Conservation (phyloP, 2,888 invertebrate genomes). For the Myopa testacea region DNA sequence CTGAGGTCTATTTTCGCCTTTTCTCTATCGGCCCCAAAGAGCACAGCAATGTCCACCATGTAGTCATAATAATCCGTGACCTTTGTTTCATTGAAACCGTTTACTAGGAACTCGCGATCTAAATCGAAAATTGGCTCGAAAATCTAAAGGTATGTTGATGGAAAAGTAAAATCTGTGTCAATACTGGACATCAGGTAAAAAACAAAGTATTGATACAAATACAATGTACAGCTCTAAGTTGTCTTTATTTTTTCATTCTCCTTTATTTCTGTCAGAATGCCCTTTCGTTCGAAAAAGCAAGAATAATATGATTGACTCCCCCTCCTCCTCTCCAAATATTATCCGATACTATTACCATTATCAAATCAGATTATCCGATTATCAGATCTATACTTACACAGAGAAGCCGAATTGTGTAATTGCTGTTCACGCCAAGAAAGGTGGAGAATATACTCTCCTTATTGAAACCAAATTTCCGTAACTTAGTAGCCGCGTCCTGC, state of each 20-base stretch:
- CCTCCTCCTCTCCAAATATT: background rate
- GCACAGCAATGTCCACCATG: constrained; percentile 87
- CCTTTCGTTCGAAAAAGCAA: background rate
- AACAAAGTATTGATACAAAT: background rate
- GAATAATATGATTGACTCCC: background rate
- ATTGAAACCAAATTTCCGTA: constrained; percentile 84
- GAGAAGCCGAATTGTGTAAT: constrained; percentile 85
- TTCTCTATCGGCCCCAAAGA: constrained; percentile 83
- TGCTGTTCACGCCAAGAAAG: constrained; percentile 90
- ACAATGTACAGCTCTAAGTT: background rate
- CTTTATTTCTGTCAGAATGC: background rate
- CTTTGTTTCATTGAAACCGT: constrained; percentile 84
- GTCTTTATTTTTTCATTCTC: too few species aligned
- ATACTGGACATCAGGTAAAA: background rate
- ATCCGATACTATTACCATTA: background rate
- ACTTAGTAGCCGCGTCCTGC: constrained; percentile 85
- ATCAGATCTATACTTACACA: constrained; percentile 74
- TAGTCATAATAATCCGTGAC: constrained; percentile 87
- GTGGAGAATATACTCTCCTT: constrained; percentile 92
- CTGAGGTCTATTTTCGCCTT: constrained; percentile 79
- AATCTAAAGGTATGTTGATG: constrained; percentile 71
- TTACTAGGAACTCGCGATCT: constrained; percentile 82
- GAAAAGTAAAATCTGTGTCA: background rate
- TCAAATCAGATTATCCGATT: background rate
- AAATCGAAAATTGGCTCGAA: constrained; percentile 89